Percentiles rank a stretch among this genome's conserved stretches.
Conservation (phyloP, 2,113 vertebrate species). For the Prunella fulvescens region DNA sequence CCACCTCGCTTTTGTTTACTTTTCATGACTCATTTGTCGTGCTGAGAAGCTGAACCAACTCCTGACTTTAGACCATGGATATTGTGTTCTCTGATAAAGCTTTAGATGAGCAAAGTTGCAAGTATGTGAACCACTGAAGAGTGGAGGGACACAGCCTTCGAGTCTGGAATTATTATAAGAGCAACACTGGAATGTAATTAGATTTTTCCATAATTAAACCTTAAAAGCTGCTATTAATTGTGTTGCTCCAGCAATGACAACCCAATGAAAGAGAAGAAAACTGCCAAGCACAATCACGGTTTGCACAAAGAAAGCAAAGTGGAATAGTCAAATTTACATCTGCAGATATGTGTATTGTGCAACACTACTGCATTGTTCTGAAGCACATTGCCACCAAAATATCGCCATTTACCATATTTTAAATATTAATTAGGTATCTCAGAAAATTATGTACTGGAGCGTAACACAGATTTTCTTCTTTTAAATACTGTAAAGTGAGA, state of each 20-base stretch:
- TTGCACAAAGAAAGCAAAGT: not conserved
- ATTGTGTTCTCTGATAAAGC: not conserved
- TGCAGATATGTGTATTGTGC: not conserved
- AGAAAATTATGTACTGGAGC: not conserved
- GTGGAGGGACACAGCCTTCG: not conserved
- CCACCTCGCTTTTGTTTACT: not conserved
- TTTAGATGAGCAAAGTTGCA: not conserved
- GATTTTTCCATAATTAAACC: not conserved
- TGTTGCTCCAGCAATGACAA: not conserved
- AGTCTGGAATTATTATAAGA: not conserved
- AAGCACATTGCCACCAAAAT: not conserved
- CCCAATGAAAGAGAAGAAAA: not conserved
- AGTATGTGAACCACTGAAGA: not conserved
- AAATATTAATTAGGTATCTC: not conserved
- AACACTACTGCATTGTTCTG: not conserved
- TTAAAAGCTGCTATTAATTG: not conserved
- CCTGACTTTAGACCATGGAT: not conserved
- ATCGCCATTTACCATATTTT: not conserved
- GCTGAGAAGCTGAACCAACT: not conserved
- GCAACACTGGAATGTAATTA: not conserved
- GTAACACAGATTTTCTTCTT: not conserved
- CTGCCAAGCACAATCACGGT: not conserved
- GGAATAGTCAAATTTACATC: not conserved
- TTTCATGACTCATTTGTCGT: not conserved
- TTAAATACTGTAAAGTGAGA: not conserved